Evolutionary conservation across 2,888 invertebrate genomes (phyloP).

Genomic region (Megamerina dolium): DNA sequence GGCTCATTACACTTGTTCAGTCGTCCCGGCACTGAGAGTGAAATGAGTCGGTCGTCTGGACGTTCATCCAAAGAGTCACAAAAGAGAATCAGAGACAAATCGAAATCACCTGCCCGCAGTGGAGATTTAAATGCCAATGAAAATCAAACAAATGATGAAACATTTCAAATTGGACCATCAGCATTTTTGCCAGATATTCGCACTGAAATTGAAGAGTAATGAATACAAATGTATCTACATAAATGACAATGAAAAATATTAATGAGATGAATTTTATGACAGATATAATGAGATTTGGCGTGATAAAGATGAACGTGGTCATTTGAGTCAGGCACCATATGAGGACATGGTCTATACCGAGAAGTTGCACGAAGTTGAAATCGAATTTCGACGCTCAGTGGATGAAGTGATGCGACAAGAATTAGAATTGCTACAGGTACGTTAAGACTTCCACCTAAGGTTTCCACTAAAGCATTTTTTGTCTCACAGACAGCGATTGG

Average conservation of each 20-base stretch:
- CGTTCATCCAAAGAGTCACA: slow-evolving; percentile 74
- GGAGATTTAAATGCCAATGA: slow-evolving; percentile 56
- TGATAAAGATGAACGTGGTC: slow-evolving; percentile 67
- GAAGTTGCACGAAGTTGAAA: slow-evolving; percentile 75
- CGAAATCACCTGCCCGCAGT: slow-evolving; percentile 53
- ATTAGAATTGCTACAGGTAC: slow-evolving; percentile 59
- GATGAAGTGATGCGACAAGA: slow-evolving; percentile 72
- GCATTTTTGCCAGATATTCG: slow-evolving; percentile 68
- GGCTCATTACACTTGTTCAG: slow-evolving; percentile 81
- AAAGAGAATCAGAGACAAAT: slow-evolving; percentile 69
- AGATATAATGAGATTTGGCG: slow-evolving; percentile 79
- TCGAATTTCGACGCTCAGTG: slow-evolving; percentile 73
- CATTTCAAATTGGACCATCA: slow-evolving; percentile 63
- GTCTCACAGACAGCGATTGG: slow-evolving; percentile 54
- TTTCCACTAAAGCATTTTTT: slow-evolving; percentile 1
- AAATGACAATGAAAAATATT: too few relatives aligned
- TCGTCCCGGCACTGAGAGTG: slow-evolving; percentile 74
- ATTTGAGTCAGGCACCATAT: slow-evolving; percentile 71
- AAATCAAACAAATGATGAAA: slow-evolving; percentile 52
- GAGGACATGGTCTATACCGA: slow-evolving; percentile 77
- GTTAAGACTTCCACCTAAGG: background rate
- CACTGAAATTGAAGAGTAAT: slow-evolving; percentile 66
- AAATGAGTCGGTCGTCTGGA: slow-evolving; percentile 71
- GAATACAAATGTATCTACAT: too few relatives aligned
- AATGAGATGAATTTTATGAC: too few relatives aligned